Percentiles rank a stretch among this genome's conserved stretches.
phyloP scores from a whole-genome alignment of 2,888 invertebrate genomes.

The Atrina japonica region DNA sequence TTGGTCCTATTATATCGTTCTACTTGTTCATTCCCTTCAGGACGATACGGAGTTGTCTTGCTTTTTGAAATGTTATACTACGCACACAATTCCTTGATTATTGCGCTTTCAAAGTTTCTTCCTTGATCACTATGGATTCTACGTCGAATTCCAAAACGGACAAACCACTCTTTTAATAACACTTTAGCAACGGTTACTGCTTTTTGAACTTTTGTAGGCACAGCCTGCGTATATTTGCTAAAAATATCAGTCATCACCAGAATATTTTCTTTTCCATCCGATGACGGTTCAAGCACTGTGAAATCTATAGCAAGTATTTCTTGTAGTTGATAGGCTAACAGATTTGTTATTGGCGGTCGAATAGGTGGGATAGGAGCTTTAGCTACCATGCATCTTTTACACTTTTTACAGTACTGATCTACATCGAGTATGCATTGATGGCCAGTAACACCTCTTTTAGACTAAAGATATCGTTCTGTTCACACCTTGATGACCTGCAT shows the following conservation, averaged over 20 bases:
- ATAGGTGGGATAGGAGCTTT: slow-evolving; percentile 28
- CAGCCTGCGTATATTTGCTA: slow-evolving; percentile 43
- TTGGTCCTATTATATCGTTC: slow-evolving; percentile 39
- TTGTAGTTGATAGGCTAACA: slow-evolving; percentile 40
- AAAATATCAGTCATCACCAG: slow-evolving; percentile 50
- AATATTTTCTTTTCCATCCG: slow-evolving; percentile 44
- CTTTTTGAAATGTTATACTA: slow-evolving; percentile 27
- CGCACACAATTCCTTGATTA: slow-evolving; percentile 35
- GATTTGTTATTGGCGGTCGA: slow-evolving; percentile 31
- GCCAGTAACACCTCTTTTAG: slow-evolving; percentile 43
- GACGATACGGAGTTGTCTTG: slow-evolving; percentile 37
- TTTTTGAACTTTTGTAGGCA: slow-evolving; percentile 47
- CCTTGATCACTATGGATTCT: slow-evolving; percentile 40
- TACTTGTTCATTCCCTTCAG: slow-evolving; percentile 43
- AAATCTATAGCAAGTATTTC: slow-evolving; percentile 52
- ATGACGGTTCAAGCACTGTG: slow-evolving; percentile 42
- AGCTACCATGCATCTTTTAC: slow-evolving; percentile 43
- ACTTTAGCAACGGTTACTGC: slow-evolving; percentile 45
- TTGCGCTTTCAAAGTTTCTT: slow-evolving; percentile 24
- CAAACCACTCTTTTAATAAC: slow-evolving; percentile 46
- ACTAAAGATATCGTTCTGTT: slow-evolving; percentile 41
- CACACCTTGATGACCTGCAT: slow-evolving; percentile 40
- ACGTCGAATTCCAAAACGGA: slow-evolving; percentile 41
- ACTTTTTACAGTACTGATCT: slow-evolving; percentile 26
- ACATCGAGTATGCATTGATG: slow-evolving; percentile 34